Evolutionary conservation across 2,888 invertebrate species (phyloP), one percentile per base, ranked within the genome.

Genomic region (Macaria liturata): DNA sequence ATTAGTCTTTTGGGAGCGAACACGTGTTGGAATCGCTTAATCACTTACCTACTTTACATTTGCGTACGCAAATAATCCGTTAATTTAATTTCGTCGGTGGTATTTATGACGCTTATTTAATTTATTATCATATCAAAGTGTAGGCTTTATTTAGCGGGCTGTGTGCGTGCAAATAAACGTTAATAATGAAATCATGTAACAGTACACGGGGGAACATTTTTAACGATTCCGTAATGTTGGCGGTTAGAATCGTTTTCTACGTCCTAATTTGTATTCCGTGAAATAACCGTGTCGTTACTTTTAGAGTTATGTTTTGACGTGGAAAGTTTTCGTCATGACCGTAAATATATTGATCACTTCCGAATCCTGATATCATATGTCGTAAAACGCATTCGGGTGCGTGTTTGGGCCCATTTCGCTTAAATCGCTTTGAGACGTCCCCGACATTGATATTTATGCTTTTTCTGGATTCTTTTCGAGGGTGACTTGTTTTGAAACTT

Each of bases 11-110:
- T 84, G 89, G 89, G 90, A 90, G 81, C 75, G 77, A 83, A 84
- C 84, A 86, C 82, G 85, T 85, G 88, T 87, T 84, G 81, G 83
- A 84, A 88, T 85, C 83, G 86, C 83, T 90, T 88, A 88, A 90
- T 90, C 89, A 90, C 87, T 89, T 89, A 86, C 87, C 89, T 89
- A 86, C 86, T 87, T 86, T 85, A 88, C 87, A 87, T 88, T 88
- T 84, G 80, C 84, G 83, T 87, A 86, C 83, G 82, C 86, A 90
- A 88, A 89, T 88, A 90, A 88, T 88, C 85, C 84, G 82, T 82
- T 85, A 87, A 88, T 88, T 90, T 84, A 86, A 89, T 88, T 90
- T 86, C 67, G 79, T 80, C 81, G 79, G 71, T 79, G 80, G 85
- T 87, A 86, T 88, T 88, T 88, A 86, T 86, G 83, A 82, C 81